Evolutionary conservation across 2,113 vertebrate species (phyloP).

Genomic region (Echinops telfairi): DNA sequence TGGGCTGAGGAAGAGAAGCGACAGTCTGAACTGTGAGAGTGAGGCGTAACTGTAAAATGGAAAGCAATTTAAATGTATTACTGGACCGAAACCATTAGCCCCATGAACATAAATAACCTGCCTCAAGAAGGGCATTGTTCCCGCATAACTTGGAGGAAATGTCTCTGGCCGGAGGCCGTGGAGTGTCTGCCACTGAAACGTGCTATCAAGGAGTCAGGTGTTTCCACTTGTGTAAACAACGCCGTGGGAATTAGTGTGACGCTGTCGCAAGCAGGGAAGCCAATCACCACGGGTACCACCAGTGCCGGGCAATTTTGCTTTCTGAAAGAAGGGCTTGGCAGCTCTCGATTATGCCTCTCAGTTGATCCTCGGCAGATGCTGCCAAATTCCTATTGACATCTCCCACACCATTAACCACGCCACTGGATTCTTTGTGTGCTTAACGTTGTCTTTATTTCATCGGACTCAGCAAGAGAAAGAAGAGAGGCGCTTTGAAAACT

Average conservation of each 20-base stretch:
- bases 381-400: slow-evolving; percentile 58
- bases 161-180: slow-evolving; percentile 34
- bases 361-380: slow-evolving; percentile 39
- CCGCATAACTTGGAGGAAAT: slow-evolving; percentile 63
- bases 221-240: slow-evolving; percentile 70
- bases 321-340: slow-evolving; percentile 64
- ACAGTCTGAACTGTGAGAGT: slow-evolving; percentile 59
- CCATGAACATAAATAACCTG: slow-evolving; percentile 72
- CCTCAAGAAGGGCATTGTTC: slow-evolving; percentile 47
- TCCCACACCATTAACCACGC: slow-evolving; percentile 53
- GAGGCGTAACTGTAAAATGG: slow-evolving; percentile 66
- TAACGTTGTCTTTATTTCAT: slow-evolving; percentile 54
- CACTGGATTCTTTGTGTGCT: neutral
- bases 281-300: slow-evolving; percentile 52
- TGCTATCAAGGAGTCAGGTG: slow-evolving; percentile 69
- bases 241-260: slow-evolving; percentile 58
- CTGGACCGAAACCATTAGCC: slow-evolving; percentile 73
- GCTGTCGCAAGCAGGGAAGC: slow-evolving; percentile 63
- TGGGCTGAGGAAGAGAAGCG: slow-evolving; percentile 33
- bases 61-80: slow-evolving; percentile 80
- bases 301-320: slow-evolving; percentile 64
- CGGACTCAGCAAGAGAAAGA: slow-evolving; percentile 31
- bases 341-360: slow-evolving; percentile 47
- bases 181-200: slow-evolving; percentile 60
- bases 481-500: neutral